These are phyloP conservation scores for Paraplagusia blochii DNA, from an alignment of 2,113 vertebrate species.

Conservation along the genomic window DNA sequence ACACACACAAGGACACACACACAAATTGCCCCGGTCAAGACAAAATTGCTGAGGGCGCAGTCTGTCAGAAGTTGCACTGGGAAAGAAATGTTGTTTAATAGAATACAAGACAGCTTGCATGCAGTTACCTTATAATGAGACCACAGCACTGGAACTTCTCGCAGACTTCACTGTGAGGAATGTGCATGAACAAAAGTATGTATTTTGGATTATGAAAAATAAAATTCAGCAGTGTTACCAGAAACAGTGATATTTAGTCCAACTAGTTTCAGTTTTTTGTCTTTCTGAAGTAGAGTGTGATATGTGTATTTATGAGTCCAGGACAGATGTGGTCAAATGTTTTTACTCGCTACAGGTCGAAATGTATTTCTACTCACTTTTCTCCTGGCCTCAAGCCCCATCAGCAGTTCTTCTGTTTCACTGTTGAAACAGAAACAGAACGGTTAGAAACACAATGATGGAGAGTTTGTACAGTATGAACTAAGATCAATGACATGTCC, in stretches of 20 bases:
- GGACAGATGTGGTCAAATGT: too few relatives aligned
- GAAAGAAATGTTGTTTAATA: conserved; percentile 35
- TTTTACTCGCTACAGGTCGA: too few relatives aligned
- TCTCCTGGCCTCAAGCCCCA: conserved; percentile 42
- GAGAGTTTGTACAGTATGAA: too few relatives aligned
- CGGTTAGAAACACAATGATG: too few relatives aligned
- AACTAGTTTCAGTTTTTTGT: too few relatives aligned
- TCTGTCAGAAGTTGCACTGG: conserved; percentile 50
- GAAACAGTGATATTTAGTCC: too few relatives aligned
- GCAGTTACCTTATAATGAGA: conserved; percentile 39
- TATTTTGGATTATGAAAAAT: too few relatives aligned
- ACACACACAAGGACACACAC: conserved; percentile 3
- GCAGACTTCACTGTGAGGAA: neutral
- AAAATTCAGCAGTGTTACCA: too few relatives aligned
- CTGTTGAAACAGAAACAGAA: too few relatives aligned
- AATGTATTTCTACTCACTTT: conserved; percentile 34
- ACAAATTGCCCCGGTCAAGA: conserved; percentile 22
- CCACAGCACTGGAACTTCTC: conserved; percentile 1
- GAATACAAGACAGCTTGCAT: conserved; percentile 36
- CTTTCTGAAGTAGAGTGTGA: too few relatives aligned
- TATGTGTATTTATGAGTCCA: too few relatives aligned
- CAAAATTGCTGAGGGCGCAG: conserved; percentile 51
- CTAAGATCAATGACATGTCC: too few relatives aligned
- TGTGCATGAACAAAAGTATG: neutral
- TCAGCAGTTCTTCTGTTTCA: conserved; percentile 67